Evolutionary conservation across 2,888 invertebrate genomes (phyloP), one percentile per base, ranked within the genome.

Genomic region (Microchrysa polita): DNA sequence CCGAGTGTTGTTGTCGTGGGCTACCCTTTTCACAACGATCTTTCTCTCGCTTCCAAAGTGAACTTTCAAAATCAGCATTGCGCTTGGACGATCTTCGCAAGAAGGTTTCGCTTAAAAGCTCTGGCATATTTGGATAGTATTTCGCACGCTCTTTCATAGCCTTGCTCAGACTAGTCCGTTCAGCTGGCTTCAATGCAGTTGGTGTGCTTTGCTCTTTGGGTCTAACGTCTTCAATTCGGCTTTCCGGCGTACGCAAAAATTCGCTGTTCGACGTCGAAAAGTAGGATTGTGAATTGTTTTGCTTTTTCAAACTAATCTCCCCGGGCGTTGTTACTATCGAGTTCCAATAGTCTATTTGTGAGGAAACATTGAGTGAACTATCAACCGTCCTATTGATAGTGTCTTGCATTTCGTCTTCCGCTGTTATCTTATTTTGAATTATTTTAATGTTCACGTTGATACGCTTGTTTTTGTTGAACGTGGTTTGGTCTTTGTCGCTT

Each of bases 391-490:
- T 48, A n/a, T 23, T 1, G 2, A 48, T 16, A 4, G 57, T 14
- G 7, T 44, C 5, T 4, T n/a, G 40, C 16, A 1, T 22, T 44
- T 20, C 53, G 14, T 69, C 60, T 40, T 72, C 65, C 1, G 22
- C 20, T n/a, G n/a, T n/a, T 5, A 73, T 34, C 71, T 75, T 73
- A 23, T 72, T 77, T 10, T 76, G 76, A 20, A 77, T 75, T 34
- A 78, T 77, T 53, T 74, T 77, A 23, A 78, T 77, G 48, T 71
- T 77, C 2, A 77, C 74, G 73, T 77, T 77, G 42, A 63, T 60
- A 52, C 74, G 67, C 44, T 76, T 76, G 5, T 55, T 74, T n/a
- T 52, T 59, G 9, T 12, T 2, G 12, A 2, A 5, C 1, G 12
- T 22, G 57, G 7, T 52, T 42, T 14, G 40, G 7, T 1, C 22